Evolutionary conservation across 2,888 invertebrate genomes (phyloP), one percentile per base, ranked within the genome.

Genomic region (Agrotis exclamationis): DNA sequence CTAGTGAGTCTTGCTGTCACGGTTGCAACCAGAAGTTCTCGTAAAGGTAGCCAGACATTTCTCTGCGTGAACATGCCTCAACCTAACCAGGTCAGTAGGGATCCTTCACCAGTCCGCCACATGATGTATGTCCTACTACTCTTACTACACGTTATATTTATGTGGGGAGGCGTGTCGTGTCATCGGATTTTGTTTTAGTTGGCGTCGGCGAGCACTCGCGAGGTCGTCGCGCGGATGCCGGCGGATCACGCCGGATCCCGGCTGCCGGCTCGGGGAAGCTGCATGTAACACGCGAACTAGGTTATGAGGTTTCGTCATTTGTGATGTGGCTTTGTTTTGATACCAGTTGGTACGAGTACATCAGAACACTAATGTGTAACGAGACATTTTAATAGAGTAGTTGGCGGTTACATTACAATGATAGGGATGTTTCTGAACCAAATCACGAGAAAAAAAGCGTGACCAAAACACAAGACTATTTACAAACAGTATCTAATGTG

Each of bases 181-280:
- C 85, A 80, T 83, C 84, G 76, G 77, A 78, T 85, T 84, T 84
- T 90, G 88, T 89, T 88, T 87, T 80, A 88, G 88, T 91, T 91
- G 91, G 90, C 91, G 86, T 80, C 80, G 72, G 63, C 56, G 33
- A 60, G 69, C 68, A 53, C 44, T 69, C 64, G 64, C 87, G 89
- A 89, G 90, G 89, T 80, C 85, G 78, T 72, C 80, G 80, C 79
- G 79, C 72, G 74, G 79, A 84, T 85, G 85, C 88, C 86, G 80
- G 69, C 72, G 70, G 82, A 80, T 82, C 74, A 65, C 62, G 62
- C 70, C 76, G 79, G 82, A 82, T 83, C 83, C 79, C 82, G 72
- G 71, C 70, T 77, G 71, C 74, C 71, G 75, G 79, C 57, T 80
- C 78, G 76, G 57, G 45, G 70, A 60, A 63, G 70, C 71, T 81